Evolutionary conservation across 2,113 vertebrate species (phyloP).

Genomic region (Solenodon paradoxus): DNA sequence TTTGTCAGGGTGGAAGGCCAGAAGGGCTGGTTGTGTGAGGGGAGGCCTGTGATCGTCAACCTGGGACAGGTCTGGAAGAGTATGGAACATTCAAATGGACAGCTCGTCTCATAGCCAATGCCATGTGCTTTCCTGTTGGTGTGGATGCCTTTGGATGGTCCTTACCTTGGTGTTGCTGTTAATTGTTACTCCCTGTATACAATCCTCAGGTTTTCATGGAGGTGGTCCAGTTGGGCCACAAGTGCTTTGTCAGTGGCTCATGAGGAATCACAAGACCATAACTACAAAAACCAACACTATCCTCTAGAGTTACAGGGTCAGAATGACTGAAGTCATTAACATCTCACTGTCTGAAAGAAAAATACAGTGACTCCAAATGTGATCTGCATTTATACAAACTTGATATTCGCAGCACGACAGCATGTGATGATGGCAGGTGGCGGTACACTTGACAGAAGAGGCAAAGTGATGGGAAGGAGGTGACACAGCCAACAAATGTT

Average conservation of each 20-base stretch:
- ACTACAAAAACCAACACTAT: background rate
- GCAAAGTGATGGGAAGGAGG: background rate
- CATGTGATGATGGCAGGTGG: background rate
- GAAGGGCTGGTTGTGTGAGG: rapidly evolving
- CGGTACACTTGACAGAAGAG: background rate
- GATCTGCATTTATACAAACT: rapidly evolving
- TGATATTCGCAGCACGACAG: background rate
- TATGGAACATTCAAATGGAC: no score
- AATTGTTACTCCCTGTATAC: background rate
- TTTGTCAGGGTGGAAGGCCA: background rate
- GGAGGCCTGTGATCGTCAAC: background rate
- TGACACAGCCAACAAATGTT: background rate
- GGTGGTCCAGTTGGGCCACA: background rate
- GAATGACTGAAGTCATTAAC: background rate
- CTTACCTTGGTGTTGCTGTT: background rate
- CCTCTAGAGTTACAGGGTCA: background rate
- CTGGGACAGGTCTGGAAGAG: background rate
- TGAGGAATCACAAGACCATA: background rate
- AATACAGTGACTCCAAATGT: background rate
- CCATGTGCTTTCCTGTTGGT: background rate
- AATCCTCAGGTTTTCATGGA: background rate
- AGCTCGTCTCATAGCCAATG: background rate
- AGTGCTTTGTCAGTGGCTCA: background rate
- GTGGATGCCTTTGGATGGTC: no score
- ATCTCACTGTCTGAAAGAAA: background rate